Percentiles rank a stretch among this genome's conserved stretches.
Evolutionary conservation across 2,113 vertebrate genomes (phyloP).

Genomic region (Platycercus adscitus): DNA sequence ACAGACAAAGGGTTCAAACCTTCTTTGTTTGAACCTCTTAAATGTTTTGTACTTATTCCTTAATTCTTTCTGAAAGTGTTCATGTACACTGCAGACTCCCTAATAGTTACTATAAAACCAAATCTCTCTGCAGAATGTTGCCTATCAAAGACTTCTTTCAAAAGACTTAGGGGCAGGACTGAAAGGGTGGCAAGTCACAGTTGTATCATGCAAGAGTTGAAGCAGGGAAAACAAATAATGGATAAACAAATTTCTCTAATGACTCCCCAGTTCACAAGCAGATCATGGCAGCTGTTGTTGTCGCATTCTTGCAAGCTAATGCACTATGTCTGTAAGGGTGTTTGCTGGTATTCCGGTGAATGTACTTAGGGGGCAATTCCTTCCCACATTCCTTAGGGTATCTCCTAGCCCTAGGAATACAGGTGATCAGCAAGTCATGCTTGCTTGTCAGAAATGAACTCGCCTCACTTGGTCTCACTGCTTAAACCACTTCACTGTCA

Average conservation of each 20-base stretch:
- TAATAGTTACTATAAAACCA: not conserved
- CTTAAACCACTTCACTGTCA: not conserved
- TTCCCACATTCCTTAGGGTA: not conserved
- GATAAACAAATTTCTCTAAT: not conserved
- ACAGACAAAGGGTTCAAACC: not conserved
- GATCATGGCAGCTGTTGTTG: not conserved
- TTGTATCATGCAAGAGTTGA: not conserved
- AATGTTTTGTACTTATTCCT: not conserved
- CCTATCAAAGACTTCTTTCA: not conserved
- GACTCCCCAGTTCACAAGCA: not conserved
- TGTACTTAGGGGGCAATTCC: rapidly evolving
- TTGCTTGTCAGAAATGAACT: not conserved
- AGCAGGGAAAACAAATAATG: not conserved
- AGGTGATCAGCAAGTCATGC: not conserved
- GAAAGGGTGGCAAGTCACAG: not conserved
- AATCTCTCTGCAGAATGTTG: not conserved
- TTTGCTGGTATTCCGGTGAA: not conserved
- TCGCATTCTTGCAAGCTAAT: not conserved
- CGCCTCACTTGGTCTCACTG: not conserved
- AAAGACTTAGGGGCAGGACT: not conserved
- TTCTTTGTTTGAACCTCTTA: not conserved
- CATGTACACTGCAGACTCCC: not conserved
- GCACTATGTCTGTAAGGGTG: not conserved
- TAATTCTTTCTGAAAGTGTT: not conserved
- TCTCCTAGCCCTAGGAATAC: not conserved